Evolutionary conservation across 2,888 invertebrate genomes (phyloP).

Genomic region (Cremastinae sp.): DNA sequence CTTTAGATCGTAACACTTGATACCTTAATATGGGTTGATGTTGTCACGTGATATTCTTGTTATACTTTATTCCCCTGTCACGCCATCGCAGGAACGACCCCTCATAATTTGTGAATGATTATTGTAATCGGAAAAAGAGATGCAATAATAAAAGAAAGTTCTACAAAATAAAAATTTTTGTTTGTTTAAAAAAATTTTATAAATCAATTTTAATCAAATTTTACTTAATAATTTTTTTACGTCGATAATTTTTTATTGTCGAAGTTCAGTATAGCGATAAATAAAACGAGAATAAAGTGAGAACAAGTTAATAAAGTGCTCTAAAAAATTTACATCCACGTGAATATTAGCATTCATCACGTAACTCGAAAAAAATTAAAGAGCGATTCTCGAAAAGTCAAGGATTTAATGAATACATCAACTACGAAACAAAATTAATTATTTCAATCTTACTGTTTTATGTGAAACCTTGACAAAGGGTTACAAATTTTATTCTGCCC

Average conservation of each 20-base stretch:
- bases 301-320: no score
- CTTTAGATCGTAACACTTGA: slow-evolving; percentile 42
- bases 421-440: slow-evolving; percentile 31
- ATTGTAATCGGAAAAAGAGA: background rate
- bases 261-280: no score
- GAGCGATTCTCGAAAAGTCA: background rate
- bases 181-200: no score
- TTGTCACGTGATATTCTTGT: slow-evolving; percentile 18
- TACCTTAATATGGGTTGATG: slow-evolving; percentile 8
- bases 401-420: slow-evolving; percentile 9
- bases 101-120: slow-evolving; percentile 14
- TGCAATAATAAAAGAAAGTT: background rate
- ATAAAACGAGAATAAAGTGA: no score
- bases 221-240: no score
- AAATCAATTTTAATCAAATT: no score
- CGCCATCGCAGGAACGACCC: slow-evolving; percentile 36
- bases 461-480: slow-evolving; percentile 14
- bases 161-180: background rate
- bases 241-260: no score
- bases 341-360: background rate
- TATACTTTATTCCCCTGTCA: slow-evolving; percentile 24
- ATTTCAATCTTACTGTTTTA: slow-evolving; percentile 1
- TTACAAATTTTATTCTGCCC: background rate
- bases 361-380: background rate
- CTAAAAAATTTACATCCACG: no score